Evolutionary conservation across 2,797 vertebrate species (phyloP), one percentile per base, ranked within the genome.

Genomic region (Esox masquinongy): DNA sequence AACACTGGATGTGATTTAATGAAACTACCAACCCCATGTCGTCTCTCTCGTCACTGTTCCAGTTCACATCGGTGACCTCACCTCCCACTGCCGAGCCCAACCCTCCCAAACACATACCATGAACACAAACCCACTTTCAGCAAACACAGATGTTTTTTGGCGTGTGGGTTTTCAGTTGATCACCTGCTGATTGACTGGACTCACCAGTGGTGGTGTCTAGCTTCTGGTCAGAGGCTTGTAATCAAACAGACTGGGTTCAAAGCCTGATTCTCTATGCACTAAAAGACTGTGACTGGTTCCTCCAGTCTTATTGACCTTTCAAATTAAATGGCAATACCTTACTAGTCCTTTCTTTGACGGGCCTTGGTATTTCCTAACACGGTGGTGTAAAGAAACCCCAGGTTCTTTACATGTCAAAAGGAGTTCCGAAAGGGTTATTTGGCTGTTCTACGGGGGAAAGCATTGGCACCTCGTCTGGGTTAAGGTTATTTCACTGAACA

Each of bases 101-200:
- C 74, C 77, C 31, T 64, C 73, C 89, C 59, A 63, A 3, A 63
- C n/a, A 63, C 59, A 63, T 22, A 24, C 63, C 67, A n/a, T n/a
- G 19, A 24, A 34, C 29, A 59, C 51, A 72, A 29, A 72, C 70
- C n/a, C 70, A 59, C 11, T 5, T 4, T 36, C 15, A 72, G 71
- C 71, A 39, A 19, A 59, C 31, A 72, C 71, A 61, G 71, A 72
- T 89, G 90, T 87, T 89, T 78, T 50, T 73, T 85, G 76, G 88
- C 84, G 86, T 84, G 83, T 73, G 59, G 19, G 72, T 66, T 39
- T 61, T 63, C 59, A 24, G 8, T 24, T 26, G n/a, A 63, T 26
- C 59, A 63, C 59, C 59, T 63, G n/a, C 24, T 26, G n/a, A 63
- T 14, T 12, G 59, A 24, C 59, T 63, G 24, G n/a, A 63, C n/a